Percentiles rank a stretch among this genome's conserved stretches.
Conservation (phyloP, 2,888 invertebrate genomes). For the Cephonodes hylas region DNA sequence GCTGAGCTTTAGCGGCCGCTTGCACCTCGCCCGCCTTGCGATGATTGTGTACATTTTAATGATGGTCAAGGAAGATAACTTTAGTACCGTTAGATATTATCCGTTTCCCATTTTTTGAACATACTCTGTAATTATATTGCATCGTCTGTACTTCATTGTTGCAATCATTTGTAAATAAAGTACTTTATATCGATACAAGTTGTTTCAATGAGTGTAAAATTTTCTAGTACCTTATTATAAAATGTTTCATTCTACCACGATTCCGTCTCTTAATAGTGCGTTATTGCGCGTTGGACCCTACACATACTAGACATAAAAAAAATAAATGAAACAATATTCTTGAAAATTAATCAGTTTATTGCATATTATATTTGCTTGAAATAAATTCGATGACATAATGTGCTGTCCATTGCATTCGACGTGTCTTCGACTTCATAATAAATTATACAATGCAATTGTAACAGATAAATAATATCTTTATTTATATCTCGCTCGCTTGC, state of each 20-base stretch:
- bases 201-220: too few relatives aligned
- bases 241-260: too few relatives aligned
- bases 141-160: conserved; percentile 81
- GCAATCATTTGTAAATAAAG: conserved; percentile 83
- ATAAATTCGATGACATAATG: conserved; percentile 55
- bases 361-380: conserved; percentile 49
- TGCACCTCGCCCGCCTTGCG: conserved; percentile 27
- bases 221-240: too few relatives aligned
- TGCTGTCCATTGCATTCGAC: conserved; percentile 27
- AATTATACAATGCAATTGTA: conserved; percentile 75
- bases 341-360: conserved; percentile 63
- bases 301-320: too few relatives aligned
- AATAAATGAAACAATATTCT: conserved; percentile 38
- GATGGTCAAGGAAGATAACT: conserved; percentile 52
- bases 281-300: too few relatives aligned
- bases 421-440: conserved; percentile 49
- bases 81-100: conserved; percentile 80
- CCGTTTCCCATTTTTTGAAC: conserved; percentile 76
- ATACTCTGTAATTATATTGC: conserved; percentile 81
- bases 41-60: conserved; percentile 16
- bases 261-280: too few relatives aligned
- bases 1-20: conserved; percentile 53
- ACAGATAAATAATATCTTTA: conserved; percentile 69
- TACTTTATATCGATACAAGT: conserved; percentile 70
- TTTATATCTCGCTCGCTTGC: conserved; percentile 56